Evolutionary conservation across 2,797 vertebrate species (phyloP), one percentile per base, ranked within the genome.

Genomic region (Scolopax rusticola): DNA sequence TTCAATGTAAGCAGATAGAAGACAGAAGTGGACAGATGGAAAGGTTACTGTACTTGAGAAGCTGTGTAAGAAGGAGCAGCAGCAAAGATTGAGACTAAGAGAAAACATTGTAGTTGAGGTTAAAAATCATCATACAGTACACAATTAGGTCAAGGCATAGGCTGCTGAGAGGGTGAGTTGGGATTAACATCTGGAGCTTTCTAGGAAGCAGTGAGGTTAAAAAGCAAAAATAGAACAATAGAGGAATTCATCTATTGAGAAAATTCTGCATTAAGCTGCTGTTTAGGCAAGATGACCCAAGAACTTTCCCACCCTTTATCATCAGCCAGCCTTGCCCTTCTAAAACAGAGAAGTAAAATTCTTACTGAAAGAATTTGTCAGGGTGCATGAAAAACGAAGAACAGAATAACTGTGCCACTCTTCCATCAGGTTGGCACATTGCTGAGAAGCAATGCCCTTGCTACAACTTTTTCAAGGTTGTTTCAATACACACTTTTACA

Each of bases 221-320:
- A 71, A 87, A 63, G 19, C 27, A 40, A 0, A 77, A 50, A 47
- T 11, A 60, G 15, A 86, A 59, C 28, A 89, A 33, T 3, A 92
- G 40, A 84, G 5, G 30, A 90, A 65, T 54, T 83, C 0, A 76
- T 36, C 43, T 59, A 28, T 8, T 5, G 89, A 67, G 30, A 87
- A 84, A 87, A 82, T 41, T n/a, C 67, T 60, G 28, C 24, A 54
- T 78, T 88, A 84, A 67, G 15, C n/a, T 75, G 53, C 27, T 94
- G 57, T 68, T 94, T 54, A 81, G 47, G 60, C 14, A 84, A 81
- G 33, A 64, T 30, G 14, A 75, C 28, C 13, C 32, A 68, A 64
- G 64, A 91, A 83, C 17, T 48, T 78, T 85, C 25, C 27, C 60
- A 86, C 4, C 12, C 45, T 74, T 86, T 71, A 68, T 69, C 41